These are phyloP conservation scores for Dallia pectoralis DNA, from an alignment of 2,797 vertebrate genomes.

Conservation along the genomic window DNA sequence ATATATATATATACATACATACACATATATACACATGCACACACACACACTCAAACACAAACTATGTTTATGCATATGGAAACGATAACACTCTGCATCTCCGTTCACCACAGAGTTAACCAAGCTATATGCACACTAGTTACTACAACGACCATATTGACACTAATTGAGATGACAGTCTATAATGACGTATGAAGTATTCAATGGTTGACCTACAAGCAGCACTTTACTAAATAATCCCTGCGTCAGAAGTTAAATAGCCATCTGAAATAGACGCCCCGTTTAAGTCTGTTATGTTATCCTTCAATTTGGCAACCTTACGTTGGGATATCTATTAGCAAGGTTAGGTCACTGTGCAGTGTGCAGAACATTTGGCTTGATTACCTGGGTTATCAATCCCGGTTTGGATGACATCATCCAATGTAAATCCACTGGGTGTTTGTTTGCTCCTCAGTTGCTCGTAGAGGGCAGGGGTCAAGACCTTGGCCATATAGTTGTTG, in stretches of 20 bases:
- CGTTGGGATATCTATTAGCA: constrained; percentile 21
- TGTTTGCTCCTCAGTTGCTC: constrained; percentile 80
- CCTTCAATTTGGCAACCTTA: background rate
- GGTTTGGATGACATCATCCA: constrained; percentile 95
- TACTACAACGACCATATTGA: background rate
- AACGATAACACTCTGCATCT: background rate
- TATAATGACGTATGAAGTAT: background rate
- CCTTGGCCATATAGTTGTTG: constrained; percentile 96
- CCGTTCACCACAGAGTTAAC: background rate
- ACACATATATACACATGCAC: too few species aligned
- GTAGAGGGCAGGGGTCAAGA: constrained; percentile 86
- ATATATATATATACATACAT: too few species aligned
- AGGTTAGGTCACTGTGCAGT: constrained; percentile 63
- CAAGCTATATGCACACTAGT: background rate
- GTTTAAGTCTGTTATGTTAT: background rate
- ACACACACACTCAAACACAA: constrained; percentile 67
- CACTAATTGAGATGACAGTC: background rate
- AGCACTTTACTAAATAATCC: background rate
- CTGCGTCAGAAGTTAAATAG: background rate
- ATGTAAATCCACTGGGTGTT: constrained; percentile 88
- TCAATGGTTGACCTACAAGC: background rate
- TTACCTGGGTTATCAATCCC: constrained; percentile 96
- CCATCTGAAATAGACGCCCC: background rate
- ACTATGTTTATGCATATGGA: constrained; percentile 42
- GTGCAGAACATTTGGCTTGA: constrained; percentile 37